These are phyloP conservation scores for Paramormyrops kingsleyae DNA, from an alignment of 2,113 vertebrate genomes.

Conservation along the genomic window DNA sequence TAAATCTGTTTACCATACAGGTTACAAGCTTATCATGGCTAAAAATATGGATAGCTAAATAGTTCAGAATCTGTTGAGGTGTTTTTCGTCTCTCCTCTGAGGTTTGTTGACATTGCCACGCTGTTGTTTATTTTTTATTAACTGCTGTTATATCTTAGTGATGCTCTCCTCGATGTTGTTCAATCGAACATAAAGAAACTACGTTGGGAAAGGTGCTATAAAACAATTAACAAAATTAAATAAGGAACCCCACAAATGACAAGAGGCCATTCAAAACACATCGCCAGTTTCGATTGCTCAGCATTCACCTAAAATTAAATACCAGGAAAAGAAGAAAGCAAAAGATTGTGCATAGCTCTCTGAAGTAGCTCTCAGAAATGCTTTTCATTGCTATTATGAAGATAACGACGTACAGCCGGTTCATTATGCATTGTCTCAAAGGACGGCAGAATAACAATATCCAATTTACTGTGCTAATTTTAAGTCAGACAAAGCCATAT, in stretches of 20 bases:
- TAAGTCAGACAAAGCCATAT: not conserved
- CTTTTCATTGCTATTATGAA: not conserved
- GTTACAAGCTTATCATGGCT: not conserved
- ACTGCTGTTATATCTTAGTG: not conserved
- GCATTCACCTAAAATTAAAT: not conserved
- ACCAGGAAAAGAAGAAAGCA: not conserved
- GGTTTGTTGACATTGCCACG: not conserved
- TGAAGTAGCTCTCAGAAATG: not conserved
- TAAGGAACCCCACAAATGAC: not conserved
- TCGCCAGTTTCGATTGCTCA: not conserved
- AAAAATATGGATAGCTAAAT: not conserved
- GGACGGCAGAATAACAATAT: not conserved
- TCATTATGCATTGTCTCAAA: not conserved
- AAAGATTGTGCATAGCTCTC: not conserved
- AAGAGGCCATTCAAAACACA: not conserved
- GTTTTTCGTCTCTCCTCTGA: not conserved
- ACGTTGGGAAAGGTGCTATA: not conserved
- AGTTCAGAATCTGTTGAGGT: not conserved
- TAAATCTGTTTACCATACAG: not conserved
- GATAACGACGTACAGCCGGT: not conserved
- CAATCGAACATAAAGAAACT: not conserved
- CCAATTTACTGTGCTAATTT: not conserved
- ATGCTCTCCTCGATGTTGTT: not conserved
- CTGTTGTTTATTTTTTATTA: not conserved
- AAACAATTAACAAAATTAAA: not conserved